These are phyloP conservation scores for Lamellibrachia columna DNA, from an alignment of 2,888 invertebrate genomes.

Conservation along the genomic window DNA sequence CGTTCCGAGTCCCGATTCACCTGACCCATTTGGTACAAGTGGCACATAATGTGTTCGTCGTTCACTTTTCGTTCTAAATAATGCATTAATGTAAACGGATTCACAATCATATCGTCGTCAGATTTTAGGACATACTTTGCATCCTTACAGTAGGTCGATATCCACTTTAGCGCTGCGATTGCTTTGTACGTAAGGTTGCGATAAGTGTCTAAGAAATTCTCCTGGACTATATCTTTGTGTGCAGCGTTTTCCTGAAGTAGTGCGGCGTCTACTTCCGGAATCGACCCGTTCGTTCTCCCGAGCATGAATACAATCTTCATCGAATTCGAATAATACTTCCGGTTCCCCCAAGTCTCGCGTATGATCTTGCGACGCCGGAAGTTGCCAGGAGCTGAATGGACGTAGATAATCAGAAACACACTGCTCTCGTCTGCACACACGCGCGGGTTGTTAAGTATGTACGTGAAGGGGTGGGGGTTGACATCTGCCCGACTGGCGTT, in stretches of 20 bases:
- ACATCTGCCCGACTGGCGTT: not conserved
- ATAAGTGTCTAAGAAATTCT: not conserved
- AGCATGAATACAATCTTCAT: not conserved
- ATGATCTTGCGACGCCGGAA: not conserved
- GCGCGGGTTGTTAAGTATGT: not conserved
- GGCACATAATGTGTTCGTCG: not conserved
- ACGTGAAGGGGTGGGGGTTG: slow-evolving; percentile 3
- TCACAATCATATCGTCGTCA: not conserved
- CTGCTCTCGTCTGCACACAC: not conserved
- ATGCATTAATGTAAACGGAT: not conserved
- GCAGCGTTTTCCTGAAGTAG: not conserved
- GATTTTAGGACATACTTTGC: not conserved
- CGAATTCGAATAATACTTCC: not conserved
- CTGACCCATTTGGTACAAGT: not conserved
- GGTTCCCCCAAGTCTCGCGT: not conserved
- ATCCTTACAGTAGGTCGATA: not conserved
- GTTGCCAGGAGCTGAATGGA: not conserved
- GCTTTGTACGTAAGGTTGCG: not conserved
- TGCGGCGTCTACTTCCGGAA: not conserved
- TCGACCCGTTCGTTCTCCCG: not conserved
- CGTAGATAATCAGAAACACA: not conserved
- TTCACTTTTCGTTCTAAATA: not conserved
- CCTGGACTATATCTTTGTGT: not conserved
- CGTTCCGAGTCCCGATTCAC: not conserved
- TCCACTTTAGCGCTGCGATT: not conserved